These are phyloP conservation scores for Drosophila melanogaster DNA, from an alignment of 1,140 invertebrate species.

Conservation along the genomic window DNA sequence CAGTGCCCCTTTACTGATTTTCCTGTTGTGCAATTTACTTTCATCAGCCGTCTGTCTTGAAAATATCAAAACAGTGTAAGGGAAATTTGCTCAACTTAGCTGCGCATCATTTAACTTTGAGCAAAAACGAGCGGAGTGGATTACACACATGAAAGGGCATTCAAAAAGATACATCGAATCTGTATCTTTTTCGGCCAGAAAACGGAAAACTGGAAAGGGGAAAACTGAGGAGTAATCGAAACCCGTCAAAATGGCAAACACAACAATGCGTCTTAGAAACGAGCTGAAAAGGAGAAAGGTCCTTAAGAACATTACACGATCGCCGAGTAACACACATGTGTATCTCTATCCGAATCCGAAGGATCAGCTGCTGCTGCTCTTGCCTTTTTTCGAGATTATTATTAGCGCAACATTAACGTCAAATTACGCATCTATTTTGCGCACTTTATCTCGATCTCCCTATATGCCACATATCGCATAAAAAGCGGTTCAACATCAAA, in stretches of 20 bases:
- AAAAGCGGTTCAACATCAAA: slow-evolving; percentile 45
- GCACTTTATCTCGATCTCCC: slow-evolving; percentile 69
- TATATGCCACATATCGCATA: slow-evolving; percentile 34
- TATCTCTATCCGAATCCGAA: slow-evolving; percentile 12
- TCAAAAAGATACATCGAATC: slow-evolving; percentile 22
- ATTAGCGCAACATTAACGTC: slow-evolving; percentile 84
- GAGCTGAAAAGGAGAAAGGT: slow-evolving; percentile 32
- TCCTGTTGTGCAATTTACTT: slow-evolving; percentile 61
- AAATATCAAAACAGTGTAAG: slow-evolving; percentile 36
- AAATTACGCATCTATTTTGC: slow-evolving; percentile 83
- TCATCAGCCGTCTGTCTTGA: slow-evolving; percentile 55
- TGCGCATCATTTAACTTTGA: slow-evolving; percentile 77
- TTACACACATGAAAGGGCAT: slow-evolving; percentile 76
- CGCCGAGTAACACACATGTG: slow-evolving; percentile 39
- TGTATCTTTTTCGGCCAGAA: slow-evolving; percentile 3
- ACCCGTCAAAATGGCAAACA: slow-evolving; percentile 80
- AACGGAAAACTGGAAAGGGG: slow-evolving; percentile 5
- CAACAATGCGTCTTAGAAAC: slow-evolving; percentile 44
- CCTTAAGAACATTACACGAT: slow-evolving; percentile 73
- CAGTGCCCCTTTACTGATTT: slow-evolving; percentile 25
- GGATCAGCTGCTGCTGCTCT: slow-evolving; percentile 69
- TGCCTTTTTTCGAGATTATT: slow-evolving; percentile 67
- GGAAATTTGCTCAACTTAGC: slow-evolving; percentile 70
- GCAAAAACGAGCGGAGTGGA: slow-evolving; percentile 75
- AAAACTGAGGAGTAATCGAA: slow-evolving; percentile 66